These are phyloP conservation scores for Rhingia rostrata DNA, from an alignment of 2,888 invertebrate species.

Conservation along the genomic window DNA sequence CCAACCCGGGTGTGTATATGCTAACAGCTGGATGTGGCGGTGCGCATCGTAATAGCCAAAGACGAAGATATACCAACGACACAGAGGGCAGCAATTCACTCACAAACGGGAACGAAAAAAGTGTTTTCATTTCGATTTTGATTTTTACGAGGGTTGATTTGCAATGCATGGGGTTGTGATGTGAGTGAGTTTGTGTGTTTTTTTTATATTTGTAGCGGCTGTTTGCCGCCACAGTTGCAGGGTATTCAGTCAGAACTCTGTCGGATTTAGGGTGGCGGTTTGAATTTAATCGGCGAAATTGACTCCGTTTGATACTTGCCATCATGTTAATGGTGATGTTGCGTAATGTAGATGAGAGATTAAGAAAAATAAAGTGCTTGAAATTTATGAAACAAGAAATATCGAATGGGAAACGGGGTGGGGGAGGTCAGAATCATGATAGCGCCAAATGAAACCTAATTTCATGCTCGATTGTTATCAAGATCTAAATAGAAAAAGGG, in stretches of 20 bases:
- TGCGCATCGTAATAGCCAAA: slow-evolving; percentile 10
- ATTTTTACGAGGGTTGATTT: slow-evolving; percentile 63
- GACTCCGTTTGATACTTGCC: slow-evolving; percentile 61
- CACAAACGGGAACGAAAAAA: not conserved
- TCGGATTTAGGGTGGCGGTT: slow-evolving; percentile 31
- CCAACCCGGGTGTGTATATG: slow-evolving; percentile 23
- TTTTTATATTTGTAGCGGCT: slow-evolving; percentile 10
- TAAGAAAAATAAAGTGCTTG: slow-evolving; percentile 57
- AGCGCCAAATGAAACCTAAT: slow-evolving; percentile 37
- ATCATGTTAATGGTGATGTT: slow-evolving; percentile 62
- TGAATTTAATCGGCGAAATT: slow-evolving; percentile 70
- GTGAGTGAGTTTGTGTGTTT: too few relatives aligned
- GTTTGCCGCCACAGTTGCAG: slow-evolving; percentile 7
- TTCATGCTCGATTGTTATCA: slow-evolving; percentile 30
- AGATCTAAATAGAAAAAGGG: slow-evolving; percentile 12
- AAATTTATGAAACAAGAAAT: slow-evolving; percentile 21
- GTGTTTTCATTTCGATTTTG: slow-evolving; percentile 60
- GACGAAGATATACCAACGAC: too few relatives aligned
- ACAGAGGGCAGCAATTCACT: not conserved
- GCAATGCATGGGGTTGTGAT: slow-evolving; percentile 32
- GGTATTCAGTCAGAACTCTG: slow-evolving; percentile 3
- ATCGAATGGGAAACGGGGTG: not conserved
- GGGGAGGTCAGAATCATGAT: slow-evolving; percentile 1
- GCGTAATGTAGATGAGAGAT: slow-evolving; percentile 63
- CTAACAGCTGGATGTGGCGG: slow-evolving; percentile 29